Percentiles rank a stretch among this genome's conserved stretches.
These are phyloP conservation scores for Panthera tigris DNA, from an alignment of 2,113 vertebrate genomes.

Conservation along the genomic window DNA sequence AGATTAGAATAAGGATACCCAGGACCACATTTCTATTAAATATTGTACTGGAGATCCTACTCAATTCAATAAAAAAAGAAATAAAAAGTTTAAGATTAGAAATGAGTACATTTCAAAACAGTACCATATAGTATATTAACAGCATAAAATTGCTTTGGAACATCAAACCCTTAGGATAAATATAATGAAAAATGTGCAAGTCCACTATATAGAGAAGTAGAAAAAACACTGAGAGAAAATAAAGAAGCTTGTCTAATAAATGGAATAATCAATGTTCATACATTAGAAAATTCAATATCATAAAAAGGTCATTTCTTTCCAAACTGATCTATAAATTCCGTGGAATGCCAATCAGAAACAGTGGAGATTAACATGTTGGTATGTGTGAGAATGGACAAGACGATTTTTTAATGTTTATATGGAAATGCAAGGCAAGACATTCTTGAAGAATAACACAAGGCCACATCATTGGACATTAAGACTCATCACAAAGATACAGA, in stretches of 20 bases:
- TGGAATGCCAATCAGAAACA: not conserved
- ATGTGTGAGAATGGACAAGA: not conserved
- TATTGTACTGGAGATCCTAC: not conserved
- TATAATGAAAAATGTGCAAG: not conserved
- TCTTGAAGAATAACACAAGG: not conserved
- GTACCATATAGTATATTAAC: not conserved
- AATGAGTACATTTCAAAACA: slow-evolving; percentile 21
- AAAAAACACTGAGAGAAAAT: not conserved
- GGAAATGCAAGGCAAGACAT: not conserved
- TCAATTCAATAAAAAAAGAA: not conserved
- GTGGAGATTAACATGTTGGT: not conserved
- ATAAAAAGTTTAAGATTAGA: not conserved
- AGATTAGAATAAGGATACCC: not conserved
- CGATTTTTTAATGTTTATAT: not conserved
- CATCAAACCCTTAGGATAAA: not conserved
- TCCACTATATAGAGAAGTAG: not conserved
- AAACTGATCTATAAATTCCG: not conserved
- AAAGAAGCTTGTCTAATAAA: not conserved
- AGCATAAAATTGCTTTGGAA: not conserved
- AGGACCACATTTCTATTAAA: not conserved
- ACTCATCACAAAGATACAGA: not conserved
- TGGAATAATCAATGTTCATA: not conserved
- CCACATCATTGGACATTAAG: not conserved
- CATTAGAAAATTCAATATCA: not conserved
- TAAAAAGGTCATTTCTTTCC: not conserved